Base-by-base conservation (phyloP, 2,797 vertebrate species). In the Enteromius paludinosus region DNA sequence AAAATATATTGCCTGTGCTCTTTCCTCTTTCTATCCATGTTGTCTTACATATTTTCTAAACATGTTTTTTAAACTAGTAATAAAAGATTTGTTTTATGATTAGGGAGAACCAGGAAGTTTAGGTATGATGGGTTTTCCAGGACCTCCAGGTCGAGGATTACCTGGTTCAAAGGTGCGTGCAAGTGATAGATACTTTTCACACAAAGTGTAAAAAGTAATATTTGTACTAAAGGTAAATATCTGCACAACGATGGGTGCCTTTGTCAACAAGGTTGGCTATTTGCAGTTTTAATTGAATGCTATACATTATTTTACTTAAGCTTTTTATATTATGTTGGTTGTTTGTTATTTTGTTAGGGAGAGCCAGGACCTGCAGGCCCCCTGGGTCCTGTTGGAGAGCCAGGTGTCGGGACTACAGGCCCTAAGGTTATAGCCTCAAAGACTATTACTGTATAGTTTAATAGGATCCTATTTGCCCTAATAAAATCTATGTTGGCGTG, bases 101-200 rank as follows among this genome's bases (percentile, higher is more conserved):
- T 86, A 98, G 97, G 96, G 97, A 82, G 96, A 97, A 33, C 94
- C 88, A 0, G 96, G 96, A 38, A 90, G 89, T 62, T 87, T 78
- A 59, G 96, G 97, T 61, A 89, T 84, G 45, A 81, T 90, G 86
- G 97, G 96, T 41, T 61, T 89, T 5, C 83, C 95, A 54, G 97
- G 96, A 82, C 65, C 90, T 54, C 90, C 93, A 8, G 86, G 97
- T 25, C 89, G 49, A 49, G 95, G 96, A 61, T 89, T 94, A 82
- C 89, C 94, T 77, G 97, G 97, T 79, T 49, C 94, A 86, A 98
- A 97, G 95, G 97, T 97, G 83, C 85, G 38, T 14, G 30, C 8
- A 30, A 54, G 47, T 43, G 4, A 61, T 59, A 35, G 8, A 43
- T 28, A 4, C 14, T 61, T n/a, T 64, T 45, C 0, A 77, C 17